phyloP scores from a whole-genome alignment of 2,888 invertebrate genomes.

The Amorpha juglandis region DNA sequence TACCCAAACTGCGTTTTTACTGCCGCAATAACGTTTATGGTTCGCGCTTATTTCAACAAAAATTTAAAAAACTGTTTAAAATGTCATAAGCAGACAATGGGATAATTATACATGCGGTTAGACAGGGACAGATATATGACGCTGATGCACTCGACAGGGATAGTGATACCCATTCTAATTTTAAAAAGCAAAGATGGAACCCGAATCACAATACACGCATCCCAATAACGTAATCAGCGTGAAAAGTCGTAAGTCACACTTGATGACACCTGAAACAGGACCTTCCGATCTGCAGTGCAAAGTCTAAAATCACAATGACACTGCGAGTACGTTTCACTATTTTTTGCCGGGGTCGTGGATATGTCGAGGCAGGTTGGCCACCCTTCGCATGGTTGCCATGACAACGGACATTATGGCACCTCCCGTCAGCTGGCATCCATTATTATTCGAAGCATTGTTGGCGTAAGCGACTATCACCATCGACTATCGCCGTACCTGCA shows the following conservation, averaged over 20 bases:
- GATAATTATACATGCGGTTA: constrained; percentile 77
- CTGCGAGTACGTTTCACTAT: constrained; percentile 57
- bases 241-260: constrained; percentile 65
- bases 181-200: constrained; percentile 84
- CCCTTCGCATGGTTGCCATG: constrained; percentile 79
- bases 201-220: constrained; percentile 80
- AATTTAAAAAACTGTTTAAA: constrained; percentile 79
- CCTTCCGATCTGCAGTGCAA: constrained; percentile 64
- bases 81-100: constrained; percentile 77
- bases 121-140: constrained; percentile 49
- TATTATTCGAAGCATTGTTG: constrained; percentile 73
- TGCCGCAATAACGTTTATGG: constrained; percentile 77
- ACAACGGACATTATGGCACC: constrained; percentile 77
- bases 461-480: constrained; percentile 50
- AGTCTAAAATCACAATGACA: constrained; percentile 66
- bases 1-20: constrained; percentile 79
- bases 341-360: constrained; percentile 66
- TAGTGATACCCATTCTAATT: constrained; percentile 72
- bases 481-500: constrained; percentile 48
- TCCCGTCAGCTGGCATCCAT: constrained; percentile 84
- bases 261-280: constrained; percentile 62
- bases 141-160: constrained; percentile 60
- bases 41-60: constrained; percentile 76
- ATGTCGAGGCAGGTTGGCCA: constrained; percentile 79
- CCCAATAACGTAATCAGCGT: constrained; percentile 66